Evolutionary conservation across 2,113 vertebrate genomes (phyloP), one percentile per base, ranked within the genome.

Genomic region (Chionis minor): DNA sequence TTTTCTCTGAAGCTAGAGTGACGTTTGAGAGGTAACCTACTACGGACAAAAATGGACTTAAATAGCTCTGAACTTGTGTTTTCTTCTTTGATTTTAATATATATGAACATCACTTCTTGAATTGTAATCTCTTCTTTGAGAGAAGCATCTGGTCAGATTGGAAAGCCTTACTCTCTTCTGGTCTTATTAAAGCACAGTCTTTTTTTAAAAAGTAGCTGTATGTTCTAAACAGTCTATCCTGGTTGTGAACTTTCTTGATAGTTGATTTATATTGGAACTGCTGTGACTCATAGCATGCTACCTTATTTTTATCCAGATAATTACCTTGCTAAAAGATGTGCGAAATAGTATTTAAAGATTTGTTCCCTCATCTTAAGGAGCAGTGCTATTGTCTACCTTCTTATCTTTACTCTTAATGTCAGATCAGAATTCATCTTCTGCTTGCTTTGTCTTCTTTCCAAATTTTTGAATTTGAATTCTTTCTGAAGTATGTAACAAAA

Each of bases 301-400:
- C 42, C 23, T 80, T 82, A 75, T 95, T 97, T 95, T 96, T 96
- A 94, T 93, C 85, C 59, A 47, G 90, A 74, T 93, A 96, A 96
- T 93, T 92, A 88, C 90, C 75, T 86, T 88, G 79, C 58, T 82
- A 74, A 86, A 94, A 94, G 73, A 80, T 88, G 85, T 83, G 45
- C 9, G 12, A 95, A 95, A 62, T 28, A 40, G 15, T 54, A 38
- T 78, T 73, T 88, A 77, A 77, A 83, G 42, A 73, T 61, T 59
- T 90, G 71, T 95, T 88, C 75, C 15, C 23, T 90, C 40, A 38
- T 15, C 23, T 69, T 58, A 56, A 91, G 74, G 51, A 86, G 38
- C 66, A 54, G 3, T 92, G 51, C 54, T 93, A 18, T 92, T 95
- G 40, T 90, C 73, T 93, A 2, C 17, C 12, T 49, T 80, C 63